Evolutionary conservation across 2,888 invertebrate genomes (phyloP), one percentile per base, ranked within the genome.

Genomic region (Rhagophthalmus giganteus): DNA sequence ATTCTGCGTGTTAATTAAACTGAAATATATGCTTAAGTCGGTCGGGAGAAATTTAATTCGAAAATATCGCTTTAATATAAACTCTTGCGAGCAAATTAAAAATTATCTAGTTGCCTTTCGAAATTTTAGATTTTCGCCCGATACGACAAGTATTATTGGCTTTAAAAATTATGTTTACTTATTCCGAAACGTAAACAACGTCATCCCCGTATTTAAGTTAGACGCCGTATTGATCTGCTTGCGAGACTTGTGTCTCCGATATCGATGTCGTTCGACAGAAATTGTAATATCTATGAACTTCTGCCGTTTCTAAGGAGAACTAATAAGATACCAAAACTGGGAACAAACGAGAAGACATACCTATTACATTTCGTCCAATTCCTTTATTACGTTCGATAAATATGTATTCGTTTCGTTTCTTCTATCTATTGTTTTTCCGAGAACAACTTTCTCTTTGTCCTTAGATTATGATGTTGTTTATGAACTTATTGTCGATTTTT

Each of bases 1-100:
- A 52, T 46, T 31, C 41, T 46, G 33, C 34, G 38, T 40, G 27
- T 41, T 51, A 44, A 51, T 51, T 51, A 34, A 45, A 51, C 25
- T 45, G 45, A 45, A 45, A 51, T 40, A 24, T 44, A 37, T 42
- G 31, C 44, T 26, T 15, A 30, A 30, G 31, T 37, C 38, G 34
- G 38, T 39, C 26, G 11, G n/a, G 14, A 20, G 32, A 38, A 46
- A 26, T 33, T 28, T 40, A 48, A 40, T 48, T 48, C 16, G 28
- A 30, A 34, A 35, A 41, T 48, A 48, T 48, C 41, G 13, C 35
- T 37, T 45, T 37, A 37, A 31, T 37, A 37, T n/a, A n/a, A n/a
- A n/a, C n/a, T n/a, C n/a, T n/a, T n/a, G n/a, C n/a, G n/a, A n/a
- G n/a, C 16, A 28, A 39, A 39, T 39, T 39, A 39, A 39, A 39